These are phyloP conservation scores for Herminia tarsipennalis DNA, from an alignment of 2,888 invertebrate genomes.

Conservation along the genomic window DNA sequence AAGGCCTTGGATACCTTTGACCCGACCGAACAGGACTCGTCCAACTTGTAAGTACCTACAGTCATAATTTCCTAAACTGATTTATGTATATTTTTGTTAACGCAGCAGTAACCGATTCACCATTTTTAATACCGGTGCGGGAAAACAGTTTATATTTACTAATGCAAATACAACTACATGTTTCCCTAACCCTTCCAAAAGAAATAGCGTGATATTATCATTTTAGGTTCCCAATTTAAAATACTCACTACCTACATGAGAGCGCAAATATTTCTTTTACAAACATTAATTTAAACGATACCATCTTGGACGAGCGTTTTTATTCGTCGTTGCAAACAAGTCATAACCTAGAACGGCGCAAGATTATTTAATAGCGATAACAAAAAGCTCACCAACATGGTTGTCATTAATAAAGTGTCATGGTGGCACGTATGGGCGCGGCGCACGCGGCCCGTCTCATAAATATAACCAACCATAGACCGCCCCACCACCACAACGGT, in stretches of 20 bases:
- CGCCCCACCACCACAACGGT: conserved; percentile 66
- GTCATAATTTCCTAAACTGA: neutral
- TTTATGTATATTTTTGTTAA: no score
- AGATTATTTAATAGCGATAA: conserved; percentile 58
- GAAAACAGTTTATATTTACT: neutral
- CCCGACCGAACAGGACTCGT: conserved; percentile 94
- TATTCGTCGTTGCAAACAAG: conserved; percentile 45
- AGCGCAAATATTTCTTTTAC: conserved; percentile 31
- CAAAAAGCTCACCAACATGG: conserved; percentile 62
- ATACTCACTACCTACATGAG: conserved; percentile 32
- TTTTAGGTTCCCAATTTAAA: conserved; percentile 25
- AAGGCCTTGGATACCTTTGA: conserved; percentile 97
- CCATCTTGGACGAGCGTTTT: conserved; percentile 44
- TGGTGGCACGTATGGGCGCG: conserved; percentile 70
- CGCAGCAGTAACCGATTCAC: no score
- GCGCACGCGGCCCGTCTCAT: conserved; percentile 65
- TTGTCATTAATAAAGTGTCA: conserved; percentile 74
- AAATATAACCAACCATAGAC: conserved; percentile 65
- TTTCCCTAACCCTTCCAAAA: no score
- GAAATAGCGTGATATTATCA: no score
- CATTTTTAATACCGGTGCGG: no score
- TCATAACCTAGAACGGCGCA: conserved; percentile 45
- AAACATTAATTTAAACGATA: conserved; percentile 53
- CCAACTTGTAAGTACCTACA: conserved; percentile 92
- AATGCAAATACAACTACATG: no score